Percentiles rank a stretch among this genome's conserved stretches.
Conservation (phyloP, 2,888 invertebrate genomes). For the Myopa tessellatipennis region DNA sequence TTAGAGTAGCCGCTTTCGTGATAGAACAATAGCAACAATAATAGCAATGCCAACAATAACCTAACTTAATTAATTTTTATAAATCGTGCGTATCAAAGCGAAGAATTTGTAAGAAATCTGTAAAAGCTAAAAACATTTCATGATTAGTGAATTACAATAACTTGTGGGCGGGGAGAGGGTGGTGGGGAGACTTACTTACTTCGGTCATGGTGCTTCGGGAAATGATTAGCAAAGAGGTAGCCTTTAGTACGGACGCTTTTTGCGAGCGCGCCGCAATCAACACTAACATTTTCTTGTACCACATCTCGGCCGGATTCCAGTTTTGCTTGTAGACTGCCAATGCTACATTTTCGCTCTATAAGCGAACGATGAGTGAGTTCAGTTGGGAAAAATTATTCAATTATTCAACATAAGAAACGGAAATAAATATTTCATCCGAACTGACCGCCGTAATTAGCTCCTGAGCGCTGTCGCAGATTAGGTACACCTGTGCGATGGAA, state of each 20-base stretch:
- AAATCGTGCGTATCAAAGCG: conserved; percentile 52
- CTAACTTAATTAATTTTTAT: neutral
- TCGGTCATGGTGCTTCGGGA: conserved; percentile 57
- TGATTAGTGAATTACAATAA: neutral
- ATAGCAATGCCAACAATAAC: neutral
- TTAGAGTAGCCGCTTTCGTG: neutral
- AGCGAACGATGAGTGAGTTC: neutral
- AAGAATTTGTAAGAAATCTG: conserved; percentile 60
- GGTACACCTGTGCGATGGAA: conserved; percentile 55
- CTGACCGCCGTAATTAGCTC: conserved; percentile 56
- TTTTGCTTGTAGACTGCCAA: conserved; percentile 56
- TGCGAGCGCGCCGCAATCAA: conserved; percentile 58
- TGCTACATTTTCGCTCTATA: conserved; percentile 57
- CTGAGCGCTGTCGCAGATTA: conserved; percentile 61
- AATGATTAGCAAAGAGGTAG: conserved; percentile 56
- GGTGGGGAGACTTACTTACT: conserved; percentile 49
- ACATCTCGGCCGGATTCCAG: conserved; percentile 55
- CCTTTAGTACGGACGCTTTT: conserved; percentile 54
- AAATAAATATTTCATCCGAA: neutral
- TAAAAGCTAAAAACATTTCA: conserved; percentile 52
- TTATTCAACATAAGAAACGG: neutral
- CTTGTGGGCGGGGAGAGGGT: neutral
- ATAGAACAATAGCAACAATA: neutral
- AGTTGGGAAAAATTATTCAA: neutral
- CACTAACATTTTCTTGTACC: conserved; percentile 55